Base-by-base conservation (phyloP, 2,113 vertebrate genomes). In the Prolemur simus region DNA sequence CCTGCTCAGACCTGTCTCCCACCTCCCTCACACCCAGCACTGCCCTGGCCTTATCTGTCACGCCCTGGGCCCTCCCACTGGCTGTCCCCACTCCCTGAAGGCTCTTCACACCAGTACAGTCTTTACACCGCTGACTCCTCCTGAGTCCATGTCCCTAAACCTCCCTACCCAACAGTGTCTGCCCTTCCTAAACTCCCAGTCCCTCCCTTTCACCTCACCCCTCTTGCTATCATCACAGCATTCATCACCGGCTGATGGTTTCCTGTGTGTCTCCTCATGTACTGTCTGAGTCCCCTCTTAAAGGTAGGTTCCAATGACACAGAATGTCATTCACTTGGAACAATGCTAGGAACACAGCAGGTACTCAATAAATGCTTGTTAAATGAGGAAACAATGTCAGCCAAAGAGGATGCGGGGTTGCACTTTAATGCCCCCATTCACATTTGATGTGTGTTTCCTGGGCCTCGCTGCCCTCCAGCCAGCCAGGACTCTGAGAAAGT, bases 1-100 rank as follows among this genome's bases (percentile, higher is more conserved):
- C 58, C 25, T 11, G 5, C 45, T 3, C 32, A 29, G 34, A 20
- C 45, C 76, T 0, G 0, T 6, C 32, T n/a, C 34, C 49, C 25
- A 9, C 11, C 66, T 11, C 21, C 20, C 27, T 54, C 10, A 1
- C 0, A 0, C 37, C 82, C 39, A 0, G 2, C 34, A 32, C 37
- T 3, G 17, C 29, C 1, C 15, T 0, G 39, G 52, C 60, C 63
- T 5, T 11, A 4, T 2, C 71, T 17, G 2, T 11, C 49, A 66
- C n/a, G n/a, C 4, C 5, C 58, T 9, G 54, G 52, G 52, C 60
- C 80, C n/a, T 39, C 34, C 45, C 15, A 3, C 32, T 2, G 37
- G 63, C 82, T 49, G 23, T 3, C 39, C 63, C 52, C 29, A 39
- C 12, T 21, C 5, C 23, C 45, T 54, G 39, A 34, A 3, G 4